Conservation (phyloP, 1,140 invertebrate genomes). For the Pogonomyrmex californicus region DNA sequence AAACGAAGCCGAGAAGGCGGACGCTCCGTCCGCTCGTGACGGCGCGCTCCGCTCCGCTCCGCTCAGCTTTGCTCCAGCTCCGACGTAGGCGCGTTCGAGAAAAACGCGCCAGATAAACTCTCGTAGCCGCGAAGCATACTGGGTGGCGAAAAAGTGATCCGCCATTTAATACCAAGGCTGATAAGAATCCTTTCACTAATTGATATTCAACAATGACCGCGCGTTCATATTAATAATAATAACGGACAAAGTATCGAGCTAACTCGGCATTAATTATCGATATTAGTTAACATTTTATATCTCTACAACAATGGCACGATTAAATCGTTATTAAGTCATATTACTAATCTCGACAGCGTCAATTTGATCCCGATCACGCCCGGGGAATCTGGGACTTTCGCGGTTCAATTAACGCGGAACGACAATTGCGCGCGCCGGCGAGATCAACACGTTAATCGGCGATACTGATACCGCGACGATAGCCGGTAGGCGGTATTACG, state of each 20-base stretch:
- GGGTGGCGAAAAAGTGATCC: neutral
- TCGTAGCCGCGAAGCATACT: neutral
- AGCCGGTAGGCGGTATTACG: neutral
- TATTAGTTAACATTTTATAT: no score
- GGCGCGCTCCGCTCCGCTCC: constrained; percentile 10
- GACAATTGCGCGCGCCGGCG: neutral
- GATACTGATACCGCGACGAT: neutral
- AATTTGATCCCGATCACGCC: neutral
- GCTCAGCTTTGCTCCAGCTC: constrained; percentile 35
- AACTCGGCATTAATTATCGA: no score
- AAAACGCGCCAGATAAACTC: constrained; percentile 17
- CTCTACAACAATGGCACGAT: neutral
- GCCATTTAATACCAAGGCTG: neutral
- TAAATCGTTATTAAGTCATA: neutral
- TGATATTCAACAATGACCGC: neutral
- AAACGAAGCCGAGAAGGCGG: constrained; percentile 66
- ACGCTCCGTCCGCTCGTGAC: constrained; percentile 54
- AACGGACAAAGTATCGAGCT: no score
- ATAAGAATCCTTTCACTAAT: neutral
- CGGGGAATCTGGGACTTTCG: neutral
- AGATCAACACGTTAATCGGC: neutral
- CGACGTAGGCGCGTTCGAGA: constrained; percentile 2
- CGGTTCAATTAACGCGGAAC: constrained; percentile 2
- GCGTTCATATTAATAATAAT: neutral
- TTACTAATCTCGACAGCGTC: neutral